Evolutionary conservation across 2,113 vertebrate species (phyloP).

Genomic region (Ginglymostoma cirratum): DNA sequence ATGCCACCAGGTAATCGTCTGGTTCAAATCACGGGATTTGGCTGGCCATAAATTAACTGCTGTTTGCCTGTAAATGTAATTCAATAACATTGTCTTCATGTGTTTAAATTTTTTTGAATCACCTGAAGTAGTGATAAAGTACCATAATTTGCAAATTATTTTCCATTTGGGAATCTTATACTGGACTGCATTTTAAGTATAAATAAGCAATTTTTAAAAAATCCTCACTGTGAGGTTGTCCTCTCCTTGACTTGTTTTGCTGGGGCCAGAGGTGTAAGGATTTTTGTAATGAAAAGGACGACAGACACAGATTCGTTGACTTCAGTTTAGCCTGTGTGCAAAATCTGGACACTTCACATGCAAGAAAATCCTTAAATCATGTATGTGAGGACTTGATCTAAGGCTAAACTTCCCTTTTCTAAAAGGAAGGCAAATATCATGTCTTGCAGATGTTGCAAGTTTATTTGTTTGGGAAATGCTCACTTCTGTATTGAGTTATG

Average conservation of each 20-base stretch:
- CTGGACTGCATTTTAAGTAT: no score
- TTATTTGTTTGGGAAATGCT: not conserved
- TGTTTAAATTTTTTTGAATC: not conserved
- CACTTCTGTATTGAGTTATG: not conserved
- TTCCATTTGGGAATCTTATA: not conserved
- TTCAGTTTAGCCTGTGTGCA: not conserved
- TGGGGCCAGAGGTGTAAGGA: not conserved
- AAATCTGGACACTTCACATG: no score
- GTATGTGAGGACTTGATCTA: not conserved
- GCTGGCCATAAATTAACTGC: not conserved
- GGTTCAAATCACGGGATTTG: not conserved
- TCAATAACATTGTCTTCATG: not conserved
- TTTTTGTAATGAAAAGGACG: not conserved
- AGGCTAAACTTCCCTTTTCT: no score
- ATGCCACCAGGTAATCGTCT: no score
- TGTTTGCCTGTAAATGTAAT: not conserved
- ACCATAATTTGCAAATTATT: not conserved
- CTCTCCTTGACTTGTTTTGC: no score
- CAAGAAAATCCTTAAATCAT: not conserved
- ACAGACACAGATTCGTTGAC: not conserved
- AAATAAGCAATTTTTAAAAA: no score
- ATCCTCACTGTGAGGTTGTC: no score
- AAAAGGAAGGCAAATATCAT: not conserved
- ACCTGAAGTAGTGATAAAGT: not conserved
- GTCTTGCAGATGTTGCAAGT: not conserved